These are phyloP conservation scores for Telmatochromis sp. DNA, from an alignment of 2,113 vertebrate genomes.

Conservation along the genomic window DNA sequence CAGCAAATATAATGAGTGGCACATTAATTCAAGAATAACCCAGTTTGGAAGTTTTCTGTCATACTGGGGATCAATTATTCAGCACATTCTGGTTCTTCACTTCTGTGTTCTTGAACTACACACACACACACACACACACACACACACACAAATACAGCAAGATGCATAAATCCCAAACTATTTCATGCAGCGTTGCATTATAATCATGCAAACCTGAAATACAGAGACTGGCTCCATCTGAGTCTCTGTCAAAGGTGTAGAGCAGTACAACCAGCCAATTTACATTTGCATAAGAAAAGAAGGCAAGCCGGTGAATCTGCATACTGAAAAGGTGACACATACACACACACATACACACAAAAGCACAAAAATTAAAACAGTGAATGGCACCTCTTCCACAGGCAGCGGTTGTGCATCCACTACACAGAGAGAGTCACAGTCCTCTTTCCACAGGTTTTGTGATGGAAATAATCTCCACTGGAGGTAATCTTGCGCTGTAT, in stretches of 20 bases:
- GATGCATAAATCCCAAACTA: conserved; percentile 17
- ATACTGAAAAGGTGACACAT: conserved; percentile 46
- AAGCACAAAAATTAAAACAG: neutral
- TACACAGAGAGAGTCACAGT: neutral
- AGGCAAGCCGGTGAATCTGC: conserved; percentile 12
- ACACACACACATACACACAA: neutral
- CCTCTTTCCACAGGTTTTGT: conserved; percentile 50
- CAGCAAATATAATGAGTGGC: neutral
- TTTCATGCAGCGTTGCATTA: conserved; percentile 4
- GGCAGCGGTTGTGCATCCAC: conserved; percentile 23
- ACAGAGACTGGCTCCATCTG: conserved; percentile 5
- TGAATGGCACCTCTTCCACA: conserved; percentile 56
- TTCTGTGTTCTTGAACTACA: neutral
- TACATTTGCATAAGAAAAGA: conserved; percentile 53
- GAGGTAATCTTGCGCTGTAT: conserved; percentile 15
- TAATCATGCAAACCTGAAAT: conserved; percentile 19
- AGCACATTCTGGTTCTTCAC: neutral
- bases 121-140: neutral
- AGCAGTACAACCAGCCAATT: conserved; percentile 7
- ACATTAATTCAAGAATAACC: conserved; percentile 23
- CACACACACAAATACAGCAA: neutral
- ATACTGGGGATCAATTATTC: conserved; percentile 15
- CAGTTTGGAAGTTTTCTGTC: conserved; percentile 41
- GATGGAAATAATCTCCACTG: conserved; percentile 46
- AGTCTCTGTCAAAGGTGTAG: neutral